Percentiles rank a stretch among this genome's conserved stretches.
Conservation (phyloP, 2,888 invertebrate genomes). For the Danaus chrysippus region DNA sequence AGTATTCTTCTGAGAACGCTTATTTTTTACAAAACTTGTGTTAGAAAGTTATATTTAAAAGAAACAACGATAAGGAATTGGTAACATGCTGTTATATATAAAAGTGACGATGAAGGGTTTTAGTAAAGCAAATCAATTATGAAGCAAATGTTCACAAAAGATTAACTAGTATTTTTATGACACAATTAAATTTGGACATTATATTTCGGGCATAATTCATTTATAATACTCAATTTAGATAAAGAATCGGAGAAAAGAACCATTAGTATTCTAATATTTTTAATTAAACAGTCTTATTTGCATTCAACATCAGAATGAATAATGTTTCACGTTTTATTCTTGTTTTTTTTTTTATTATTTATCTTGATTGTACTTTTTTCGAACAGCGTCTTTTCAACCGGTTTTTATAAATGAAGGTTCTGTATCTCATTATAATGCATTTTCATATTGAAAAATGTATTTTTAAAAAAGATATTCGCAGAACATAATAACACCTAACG, state of each 20-base stretch:
- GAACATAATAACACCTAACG: too few relatives aligned
- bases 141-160: neutral
- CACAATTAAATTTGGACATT: neutral
- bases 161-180: neutral
- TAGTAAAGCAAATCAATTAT: neutral
- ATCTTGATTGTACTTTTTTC: slow-evolving; percentile 1
- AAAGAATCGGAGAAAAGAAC: slow-evolving; percentile 19
- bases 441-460: too few relatives aligned
- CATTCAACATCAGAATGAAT: slow-evolving; percentile 23
- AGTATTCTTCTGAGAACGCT: slow-evolving; percentile 4
- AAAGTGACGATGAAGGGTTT: too few relatives aligned
- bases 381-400: neutral
- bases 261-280: slow-evolving; percentile 24
- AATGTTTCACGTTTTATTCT: slow-evolving; percentile 15
- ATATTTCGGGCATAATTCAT: neutral
- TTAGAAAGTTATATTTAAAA: neutral
- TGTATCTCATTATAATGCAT: too few relatives aligned
- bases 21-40: neutral
- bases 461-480: too few relatives aligned
- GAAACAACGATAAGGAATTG: neutral
- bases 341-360: slow-evolving; percentile 9
- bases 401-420: too few relatives aligned
- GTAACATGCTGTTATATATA: too few relatives aligned
- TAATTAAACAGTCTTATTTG: slow-evolving; percentile 25
- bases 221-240: slow-evolving; percentile 16